phyloP scores from a whole-genome alignment of 2,797 vertebrate genomes.

The Channa striata region DNA sequence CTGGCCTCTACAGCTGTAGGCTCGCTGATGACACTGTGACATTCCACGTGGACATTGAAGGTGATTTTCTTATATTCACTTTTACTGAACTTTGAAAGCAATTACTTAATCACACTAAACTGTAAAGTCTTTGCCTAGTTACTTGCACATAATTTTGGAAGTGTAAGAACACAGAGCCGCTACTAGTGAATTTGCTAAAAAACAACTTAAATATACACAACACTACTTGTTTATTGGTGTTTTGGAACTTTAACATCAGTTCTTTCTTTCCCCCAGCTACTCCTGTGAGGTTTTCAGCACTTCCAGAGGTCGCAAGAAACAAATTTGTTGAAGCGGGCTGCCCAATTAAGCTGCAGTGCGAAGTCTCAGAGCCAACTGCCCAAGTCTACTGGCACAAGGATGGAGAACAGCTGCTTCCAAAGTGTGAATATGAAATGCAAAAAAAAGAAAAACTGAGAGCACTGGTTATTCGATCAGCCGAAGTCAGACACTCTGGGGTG shows the following conservation, averaged over 20 bases:
- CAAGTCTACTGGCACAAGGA: conserved; percentile 90
- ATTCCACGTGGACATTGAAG: conserved; percentile 83
- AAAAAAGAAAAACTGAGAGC: conserved; percentile 80
- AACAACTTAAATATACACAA: conserved; percentile 17
- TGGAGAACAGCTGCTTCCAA: conserved; percentile 82
- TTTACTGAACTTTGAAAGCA: conserved; percentile 21
- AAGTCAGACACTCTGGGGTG: conserved; percentile 85
- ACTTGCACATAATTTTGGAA: neutral
- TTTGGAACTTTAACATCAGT: conserved; percentile 51
- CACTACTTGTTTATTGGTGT: conserved; percentile 25
- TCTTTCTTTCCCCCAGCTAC: conserved; percentile 70
- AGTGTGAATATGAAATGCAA: conserved; percentile 80
- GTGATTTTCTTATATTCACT: conserved; percentile 72
- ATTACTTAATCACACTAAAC: neutral
- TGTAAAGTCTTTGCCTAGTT: conserved; percentile 3
- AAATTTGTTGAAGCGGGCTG: conserved; percentile 82
- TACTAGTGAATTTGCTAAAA: conserved; percentile 5
- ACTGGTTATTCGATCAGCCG: conserved; percentile 86
- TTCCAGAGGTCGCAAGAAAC: conserved; percentile 81
- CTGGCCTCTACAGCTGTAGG: conserved; percentile 84
- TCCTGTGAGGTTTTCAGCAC: conserved; percentile 79
- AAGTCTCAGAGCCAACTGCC: conserved; percentile 85
- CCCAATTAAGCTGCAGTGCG: conserved; percentile 87
- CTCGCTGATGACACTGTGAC: conserved; percentile 76
- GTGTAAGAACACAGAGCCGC: neutral